Conservation (phyloP, 1,140 invertebrate species). For the Drosophila azteca region DNA sequence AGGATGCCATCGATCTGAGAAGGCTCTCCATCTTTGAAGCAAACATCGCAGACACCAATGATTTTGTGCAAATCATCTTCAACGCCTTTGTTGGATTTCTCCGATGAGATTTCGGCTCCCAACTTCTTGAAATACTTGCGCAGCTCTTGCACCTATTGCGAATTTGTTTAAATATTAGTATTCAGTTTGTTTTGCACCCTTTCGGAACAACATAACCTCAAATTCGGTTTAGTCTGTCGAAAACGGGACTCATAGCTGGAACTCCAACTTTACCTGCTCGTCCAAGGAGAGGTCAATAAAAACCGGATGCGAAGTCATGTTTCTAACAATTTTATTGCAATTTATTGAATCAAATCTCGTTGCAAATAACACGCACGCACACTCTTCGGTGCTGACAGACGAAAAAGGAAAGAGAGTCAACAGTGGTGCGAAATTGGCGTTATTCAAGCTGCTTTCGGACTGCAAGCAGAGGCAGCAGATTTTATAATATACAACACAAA, state of each 20-base stretch:
- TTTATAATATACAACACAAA: neutral
- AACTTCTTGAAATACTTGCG: conserved; percentile 94
- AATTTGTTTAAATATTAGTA: conserved; percentile 37
- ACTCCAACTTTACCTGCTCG: conserved; percentile 87
- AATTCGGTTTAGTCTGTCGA: conserved; percentile 13
- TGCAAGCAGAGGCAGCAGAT: neutral
- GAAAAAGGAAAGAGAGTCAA: conserved; percentile 72
- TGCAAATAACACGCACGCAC: conserved; percentile 74
- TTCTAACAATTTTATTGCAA: conserved; percentile 44
- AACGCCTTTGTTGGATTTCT: conserved; percentile 94
- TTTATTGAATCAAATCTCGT: conserved; percentile 34
- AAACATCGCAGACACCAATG: conserved; percentile 95
- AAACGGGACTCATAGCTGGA: neutral
- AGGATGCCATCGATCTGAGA: conserved; percentile 92
- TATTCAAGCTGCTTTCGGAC: neutral
- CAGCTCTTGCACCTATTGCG: conserved; percentile 92
- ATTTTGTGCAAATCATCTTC: conserved; percentile 97
- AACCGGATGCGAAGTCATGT: conserved; percentile 90
- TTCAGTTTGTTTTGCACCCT: conserved; percentile 54
- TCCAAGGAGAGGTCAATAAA: conserved; percentile 92
- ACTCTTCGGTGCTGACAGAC: conserved; percentile 52
- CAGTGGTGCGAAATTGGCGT: conserved; percentile 32
- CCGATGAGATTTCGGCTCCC: conserved; percentile 95
- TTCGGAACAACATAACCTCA: conserved; percentile 83
- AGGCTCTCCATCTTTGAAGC: conserved; percentile 94